Percentiles rank a stretch among this genome's conserved stretches.
These are phyloP conservation scores for Ashinkailepas kermadecensis DNA, from an alignment of 2,888 invertebrate species.

Conservation along the genomic window DNA sequence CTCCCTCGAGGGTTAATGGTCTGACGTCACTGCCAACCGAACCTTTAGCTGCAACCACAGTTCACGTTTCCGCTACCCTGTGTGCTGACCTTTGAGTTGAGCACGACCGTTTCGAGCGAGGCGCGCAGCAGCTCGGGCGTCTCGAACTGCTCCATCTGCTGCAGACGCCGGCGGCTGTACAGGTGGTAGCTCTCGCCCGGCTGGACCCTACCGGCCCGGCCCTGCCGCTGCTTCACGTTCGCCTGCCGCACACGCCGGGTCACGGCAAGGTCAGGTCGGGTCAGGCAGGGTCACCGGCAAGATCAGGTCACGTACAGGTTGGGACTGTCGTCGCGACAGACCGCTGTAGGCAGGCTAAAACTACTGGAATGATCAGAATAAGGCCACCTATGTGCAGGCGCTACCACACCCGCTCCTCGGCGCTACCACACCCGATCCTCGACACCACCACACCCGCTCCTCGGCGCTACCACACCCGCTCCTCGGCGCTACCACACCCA, in stretches of 20 bases:
- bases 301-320: not conserved
- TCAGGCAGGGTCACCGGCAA: not conserved
- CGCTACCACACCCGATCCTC: too few species aligned
- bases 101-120: conserved; percentile 52
- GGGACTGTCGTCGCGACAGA: not conserved
- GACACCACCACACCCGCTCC: too few species aligned
- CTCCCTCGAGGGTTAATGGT: too few species aligned
- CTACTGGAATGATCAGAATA: too few species aligned
- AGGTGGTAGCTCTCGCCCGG: conserved; percentile 54
- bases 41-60: too few species aligned
- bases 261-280: too few species aligned
- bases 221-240: conserved; percentile 55
- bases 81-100: conserved; percentile 54
- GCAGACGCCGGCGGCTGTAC: conserved; percentile 40
- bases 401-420: too few species aligned
- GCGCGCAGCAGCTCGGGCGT: conserved; percentile 57
- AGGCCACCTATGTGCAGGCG: too few species aligned
- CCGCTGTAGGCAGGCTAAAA: too few species aligned
- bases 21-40: too few species aligned
- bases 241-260: conserved; percentile 41
- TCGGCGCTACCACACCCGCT: conserved; percentile 41
- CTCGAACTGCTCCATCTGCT: conserved; percentile 48
- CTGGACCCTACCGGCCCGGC: conserved; percentile 59
- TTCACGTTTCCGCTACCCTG: too few species aligned
- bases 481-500: too few species aligned